Evolutionary conservation across 2,888 invertebrate genomes (phyloP), one percentile per base, ranked within the genome.

Genomic region (Mythimna lalbum): DNA sequence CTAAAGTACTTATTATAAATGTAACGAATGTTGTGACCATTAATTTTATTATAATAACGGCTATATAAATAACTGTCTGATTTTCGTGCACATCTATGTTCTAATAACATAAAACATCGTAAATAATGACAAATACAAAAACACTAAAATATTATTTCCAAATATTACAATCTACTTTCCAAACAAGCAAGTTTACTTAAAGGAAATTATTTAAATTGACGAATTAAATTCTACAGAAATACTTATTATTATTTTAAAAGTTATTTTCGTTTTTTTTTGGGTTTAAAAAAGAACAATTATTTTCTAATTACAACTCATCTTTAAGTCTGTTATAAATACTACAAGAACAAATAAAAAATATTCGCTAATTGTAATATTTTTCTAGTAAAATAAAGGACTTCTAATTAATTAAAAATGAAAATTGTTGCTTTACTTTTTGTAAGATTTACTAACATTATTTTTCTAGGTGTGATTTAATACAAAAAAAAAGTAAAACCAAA

Each of bases 161-260:
- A 53, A 60, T 47, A 53, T n/a, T 59, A 19, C n/a, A 49, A 14
- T 36, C 55, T 72, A 71, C 31, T 66, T 60, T 56, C 1, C 57
- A 64, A 70, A 14, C 60, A 63, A 59, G 27, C 53, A 63, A 53
- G 14, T 47, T 31, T 39, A 50, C 27, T 33, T 33, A 36, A 39
- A 14, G 3, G 52, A 61, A 64, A 63, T 27, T 31, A 67, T 67
- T 69, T 4, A 63, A 70, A 74, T 68, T 78, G 65, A 82, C 68
- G 39, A 66, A 70, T 71, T 55, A 39, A 71, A 60, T 60, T 69
- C 39, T 69, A 72, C 43, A 63, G 31, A 59, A 69, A 43, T 68
- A 39, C 27, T 23, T 62, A 57, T 62, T 50, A 12, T 49, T 6
- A 39, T 23, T 43, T 14, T 14, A 17, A 39, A 14, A 2, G n/a